Percentiles rank a stretch among this genome's conserved stretches.
phyloP scores from a whole-genome alignment of 2,888 invertebrate genomes.

The Epistrophella euchroma region DNA sequence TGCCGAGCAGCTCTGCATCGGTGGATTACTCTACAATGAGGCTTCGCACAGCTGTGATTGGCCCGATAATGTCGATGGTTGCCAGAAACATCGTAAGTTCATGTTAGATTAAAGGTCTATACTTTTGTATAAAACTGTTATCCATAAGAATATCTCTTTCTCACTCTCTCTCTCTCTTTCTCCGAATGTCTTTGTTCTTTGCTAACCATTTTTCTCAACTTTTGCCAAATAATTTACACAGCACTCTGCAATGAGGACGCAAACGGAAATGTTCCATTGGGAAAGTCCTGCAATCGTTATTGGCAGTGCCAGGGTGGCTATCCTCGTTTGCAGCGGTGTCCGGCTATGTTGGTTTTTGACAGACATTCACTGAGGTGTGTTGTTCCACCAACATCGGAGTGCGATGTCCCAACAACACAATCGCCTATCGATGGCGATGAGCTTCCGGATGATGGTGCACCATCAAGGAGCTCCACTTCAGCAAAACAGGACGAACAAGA shows the following conservation, averaged over 20 bases:
- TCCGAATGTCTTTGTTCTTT: background rate
- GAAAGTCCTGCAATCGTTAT: slow-evolving; percentile 96
- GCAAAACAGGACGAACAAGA: slow-evolving; percentile 79
- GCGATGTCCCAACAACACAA: slow-evolving; percentile 92
- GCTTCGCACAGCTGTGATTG: slow-evolving; percentile 96
- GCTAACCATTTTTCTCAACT: slow-evolving; percentile 12
- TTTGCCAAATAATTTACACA: slow-evolving; percentile 80
- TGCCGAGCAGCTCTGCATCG: slow-evolving; percentile 95
- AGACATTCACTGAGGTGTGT: slow-evolving; percentile 92
- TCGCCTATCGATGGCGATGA: slow-evolving; percentile 86
- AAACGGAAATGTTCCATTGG: slow-evolving; percentile 95
- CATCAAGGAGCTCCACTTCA: slow-evolving; percentile 72
- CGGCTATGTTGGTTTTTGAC: slow-evolving; percentile 96
- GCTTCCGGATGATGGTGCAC: slow-evolving; percentile 75
- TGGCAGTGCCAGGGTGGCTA: slow-evolving; percentile 98
- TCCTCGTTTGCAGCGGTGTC: slow-evolving; percentile 94
- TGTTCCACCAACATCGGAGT: slow-evolving; percentile 95
- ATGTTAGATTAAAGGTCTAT: slow-evolving; percentile 53
- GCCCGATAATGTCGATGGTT: slow-evolving; percentile 96
- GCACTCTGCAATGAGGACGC: slow-evolving; percentile 96
- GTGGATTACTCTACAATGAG: slow-evolving; percentile 95
- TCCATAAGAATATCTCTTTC: slow-evolving; percentile 32
- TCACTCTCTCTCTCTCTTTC: background rate
- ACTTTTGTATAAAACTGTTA: slow-evolving; percentile 15
- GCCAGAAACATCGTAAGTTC: slow-evolving; percentile 95